These are phyloP conservation scores for Vollenhovia emeryi DNA, from an alignment of 1,140 invertebrate genomes.

Conservation along the genomic window DNA sequence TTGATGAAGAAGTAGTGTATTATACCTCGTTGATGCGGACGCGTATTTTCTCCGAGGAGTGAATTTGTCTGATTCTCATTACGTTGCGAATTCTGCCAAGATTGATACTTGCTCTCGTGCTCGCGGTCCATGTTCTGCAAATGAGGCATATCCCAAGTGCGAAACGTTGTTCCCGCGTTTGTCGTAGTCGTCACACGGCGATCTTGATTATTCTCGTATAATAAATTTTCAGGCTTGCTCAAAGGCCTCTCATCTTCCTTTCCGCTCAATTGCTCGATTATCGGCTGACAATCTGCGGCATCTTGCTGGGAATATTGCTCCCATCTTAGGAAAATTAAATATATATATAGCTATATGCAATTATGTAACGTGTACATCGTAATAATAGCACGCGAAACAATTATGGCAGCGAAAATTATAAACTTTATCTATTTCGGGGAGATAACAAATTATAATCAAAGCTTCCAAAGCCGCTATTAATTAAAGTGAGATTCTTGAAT, in stretches of 20 bases:
- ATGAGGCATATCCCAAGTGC: conserved; percentile 67
- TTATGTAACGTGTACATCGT: background rate
- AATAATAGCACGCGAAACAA: background rate
- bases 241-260: background rate
- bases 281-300: background rate
- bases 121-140: conserved; percentile 45
- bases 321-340: conserved; percentile 52
- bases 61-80: conserved; percentile 12
- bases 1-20: conserved; percentile 24
- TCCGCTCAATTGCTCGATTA: conserved; percentile 2
- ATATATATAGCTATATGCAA: background rate
- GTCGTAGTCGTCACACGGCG: conserved; percentile 33
- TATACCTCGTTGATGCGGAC: conserved; percentile 47
- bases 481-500: background rate
- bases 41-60: conserved; percentile 41
- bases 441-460: background rate
- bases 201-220: conserved; percentile 45
- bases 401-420: background rate
- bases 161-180: conserved; percentile 53
- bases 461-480: background rate
- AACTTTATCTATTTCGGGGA: background rate
- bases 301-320: conserved; percentile 61
- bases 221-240: conserved; percentile 26
- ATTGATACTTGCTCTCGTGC: conserved; percentile 57
- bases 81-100: conserved; percentile 46